A percentile compares a stretch with the other conserved stretches of the same genome.
These are phyloP conservation scores for Lasioglossum oenotherae DNA, from an alignment of 2,888 invertebrate genomes.

Conservation along the genomic window DNA sequence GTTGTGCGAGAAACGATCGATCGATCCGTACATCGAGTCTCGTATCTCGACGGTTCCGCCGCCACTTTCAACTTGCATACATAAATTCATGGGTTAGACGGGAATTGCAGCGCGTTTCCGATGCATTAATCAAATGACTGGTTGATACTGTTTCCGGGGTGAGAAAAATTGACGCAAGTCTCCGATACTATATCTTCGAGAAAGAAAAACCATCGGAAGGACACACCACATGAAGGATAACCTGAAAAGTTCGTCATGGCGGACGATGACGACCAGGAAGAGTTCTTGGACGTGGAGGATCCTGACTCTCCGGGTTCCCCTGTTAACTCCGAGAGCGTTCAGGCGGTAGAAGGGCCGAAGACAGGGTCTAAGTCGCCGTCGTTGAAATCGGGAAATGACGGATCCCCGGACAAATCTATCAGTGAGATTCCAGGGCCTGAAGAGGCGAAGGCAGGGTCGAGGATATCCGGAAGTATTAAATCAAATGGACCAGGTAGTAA, in stretches of 20 bases:
- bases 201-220: background rate
- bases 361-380: background rate
- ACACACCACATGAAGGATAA: background rate
- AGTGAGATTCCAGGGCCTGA: too few relatives aligned
- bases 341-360: background rate
- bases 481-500: too few relatives aligned
- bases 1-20: conserved; percentile 1
- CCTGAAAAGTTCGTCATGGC: background rate
- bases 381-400: background rate
- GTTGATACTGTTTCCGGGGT: background rate
- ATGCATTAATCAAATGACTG: conserved; percentile 21
- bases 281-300: background rate
- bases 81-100: conserved; percentile 50
- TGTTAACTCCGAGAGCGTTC: background rate
- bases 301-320: background rate
- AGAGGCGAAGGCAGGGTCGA: too few relatives aligned
- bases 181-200: background rate
- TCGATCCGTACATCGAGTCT: background rate
- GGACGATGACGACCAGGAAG: background rate
- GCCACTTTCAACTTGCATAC: conserved; percentile 51
- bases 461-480: too few relatives aligned
- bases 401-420: background rate
- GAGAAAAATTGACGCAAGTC: background rate
- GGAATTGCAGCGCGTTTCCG: conserved; percentile 29
- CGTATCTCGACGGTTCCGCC: conserved; percentile 13